A percentile compares a stretch with the other conserved stretches of the same genome.
Conservation (phyloP, 1,140 invertebrate genomes). For the Diuraphis noxia region DNA sequence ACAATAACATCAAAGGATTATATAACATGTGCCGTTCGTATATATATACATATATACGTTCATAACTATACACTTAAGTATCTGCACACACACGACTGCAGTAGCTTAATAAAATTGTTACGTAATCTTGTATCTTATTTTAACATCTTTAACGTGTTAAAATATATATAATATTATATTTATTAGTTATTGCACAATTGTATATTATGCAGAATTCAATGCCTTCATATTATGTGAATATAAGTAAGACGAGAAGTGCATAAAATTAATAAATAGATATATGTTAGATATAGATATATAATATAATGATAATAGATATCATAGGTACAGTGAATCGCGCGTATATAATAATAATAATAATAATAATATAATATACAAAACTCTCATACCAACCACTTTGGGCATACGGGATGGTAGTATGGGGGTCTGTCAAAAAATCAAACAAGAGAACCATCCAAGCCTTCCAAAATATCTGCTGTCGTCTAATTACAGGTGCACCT, state of each 20-base stretch:
- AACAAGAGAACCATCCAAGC: no score
- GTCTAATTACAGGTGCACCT: no score
- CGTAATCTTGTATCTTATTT: not conserved
- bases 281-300: not conserved
- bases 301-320: no score
- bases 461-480: no score
- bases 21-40: not conserved
- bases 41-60: not conserved
- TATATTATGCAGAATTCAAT: not conserved
- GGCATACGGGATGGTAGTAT: no score
- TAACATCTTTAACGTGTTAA: not conserved
- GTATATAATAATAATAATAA: no score
- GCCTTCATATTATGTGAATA: not conserved
- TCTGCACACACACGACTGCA: not conserved
- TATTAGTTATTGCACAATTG: not conserved
- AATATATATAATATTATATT: not conserved
- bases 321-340: no score
- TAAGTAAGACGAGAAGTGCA: not conserved
- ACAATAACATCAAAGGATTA: slow-evolving; percentile 14
- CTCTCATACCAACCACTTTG: no score
- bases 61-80: not conserved
- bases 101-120: not conserved
- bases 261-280: not conserved
- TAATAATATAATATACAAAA: no score
- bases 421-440: no score